These are phyloP conservation scores for Thereva unica DNA, from an alignment of 2,888 invertebrate species.

Conservation along the genomic window DNA sequence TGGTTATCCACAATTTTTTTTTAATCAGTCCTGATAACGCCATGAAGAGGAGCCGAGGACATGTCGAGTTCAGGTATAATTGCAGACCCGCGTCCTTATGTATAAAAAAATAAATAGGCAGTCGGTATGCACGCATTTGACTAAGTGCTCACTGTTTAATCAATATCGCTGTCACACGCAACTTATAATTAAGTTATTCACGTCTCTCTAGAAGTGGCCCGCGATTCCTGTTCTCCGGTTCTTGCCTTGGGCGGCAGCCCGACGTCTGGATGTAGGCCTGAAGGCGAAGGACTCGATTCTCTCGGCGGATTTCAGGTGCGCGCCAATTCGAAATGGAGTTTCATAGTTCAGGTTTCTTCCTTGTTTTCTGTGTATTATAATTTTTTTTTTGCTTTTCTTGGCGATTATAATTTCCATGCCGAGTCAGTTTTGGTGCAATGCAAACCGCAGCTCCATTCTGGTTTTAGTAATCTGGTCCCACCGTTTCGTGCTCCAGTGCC, in stretches of 20 bases:
- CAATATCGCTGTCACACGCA: constrained; percentile 48
- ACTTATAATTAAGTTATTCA: constrained; percentile 47
- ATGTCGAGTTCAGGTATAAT: constrained; percentile 26
- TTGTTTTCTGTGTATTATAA: too few relatives aligned
- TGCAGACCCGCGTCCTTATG: constrained; percentile 30
- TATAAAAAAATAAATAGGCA: constrained; percentile 37
- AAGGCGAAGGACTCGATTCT: too few relatives aligned
- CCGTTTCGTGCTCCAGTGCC: background rate
- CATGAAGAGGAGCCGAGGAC: constrained; percentile 1
- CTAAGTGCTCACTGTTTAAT: constrained; percentile 49
- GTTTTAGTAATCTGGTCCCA: background rate
- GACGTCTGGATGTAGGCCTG: too few relatives aligned
- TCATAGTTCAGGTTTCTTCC: too few relatives aligned
- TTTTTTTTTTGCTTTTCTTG: too few relatives aligned
- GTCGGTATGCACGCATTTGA: constrained; percentile 47
- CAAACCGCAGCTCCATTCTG: background rate
- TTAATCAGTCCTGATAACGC: too few relatives aligned
- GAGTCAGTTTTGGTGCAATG: background rate
- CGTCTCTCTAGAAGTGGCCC: constrained; percentile 37
- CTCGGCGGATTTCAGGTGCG: too few relatives aligned
- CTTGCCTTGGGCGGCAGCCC: too few relatives aligned
- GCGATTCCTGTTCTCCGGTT: background rate
- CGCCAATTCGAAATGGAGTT: too few relatives aligned
- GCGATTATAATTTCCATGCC: too few relatives aligned
- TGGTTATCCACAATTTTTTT: constrained; percentile 14